Percentiles rank a stretch among this genome's conserved stretches.
Evolutionary conservation across 2,797 vertebrate species (phyloP).

Genomic region (Clarias laeviceps): DNA sequence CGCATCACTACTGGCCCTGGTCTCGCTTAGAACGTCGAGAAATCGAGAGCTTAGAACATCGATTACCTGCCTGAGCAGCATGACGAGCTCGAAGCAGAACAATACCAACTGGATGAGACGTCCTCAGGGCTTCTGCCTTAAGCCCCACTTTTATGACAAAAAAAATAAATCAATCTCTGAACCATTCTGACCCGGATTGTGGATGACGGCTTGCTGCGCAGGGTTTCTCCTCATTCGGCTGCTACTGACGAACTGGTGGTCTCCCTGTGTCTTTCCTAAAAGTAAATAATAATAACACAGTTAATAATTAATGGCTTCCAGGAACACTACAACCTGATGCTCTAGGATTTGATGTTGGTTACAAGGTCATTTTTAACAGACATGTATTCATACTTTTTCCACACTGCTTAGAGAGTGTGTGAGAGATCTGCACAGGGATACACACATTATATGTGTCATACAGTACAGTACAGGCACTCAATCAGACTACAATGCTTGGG

Average conservation of each 20-base stretch:
- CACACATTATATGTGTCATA: no score
- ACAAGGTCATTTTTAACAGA: background rate
- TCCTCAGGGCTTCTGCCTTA: constrained; percentile 5
- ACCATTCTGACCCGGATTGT: background rate
- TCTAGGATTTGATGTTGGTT: background rate
- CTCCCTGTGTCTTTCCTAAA: background rate
- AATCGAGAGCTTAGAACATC: background rate
- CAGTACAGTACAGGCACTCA: no score
- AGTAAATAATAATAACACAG: background rate
- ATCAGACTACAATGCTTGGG: no score
- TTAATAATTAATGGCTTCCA: background rate
- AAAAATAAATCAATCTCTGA: background rate
- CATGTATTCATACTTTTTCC: no score
- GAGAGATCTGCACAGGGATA: no score
- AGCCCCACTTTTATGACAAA: background rate
- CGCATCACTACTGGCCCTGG: background rate
- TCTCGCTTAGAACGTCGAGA: background rate
- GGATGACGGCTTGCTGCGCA: background rate
- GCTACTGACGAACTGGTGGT: background rate
- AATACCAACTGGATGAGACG: background rate
- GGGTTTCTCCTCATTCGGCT: background rate
- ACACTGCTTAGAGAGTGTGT: no score
- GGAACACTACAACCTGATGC: background rate
- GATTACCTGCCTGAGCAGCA: background rate
- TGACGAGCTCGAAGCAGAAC: background rate